Percentiles rank a stretch among this genome's conserved stretches.
phyloP scores from a whole-genome alignment of 64 coral and sea anemone species.

The Pachyseris speciosa region DNA sequence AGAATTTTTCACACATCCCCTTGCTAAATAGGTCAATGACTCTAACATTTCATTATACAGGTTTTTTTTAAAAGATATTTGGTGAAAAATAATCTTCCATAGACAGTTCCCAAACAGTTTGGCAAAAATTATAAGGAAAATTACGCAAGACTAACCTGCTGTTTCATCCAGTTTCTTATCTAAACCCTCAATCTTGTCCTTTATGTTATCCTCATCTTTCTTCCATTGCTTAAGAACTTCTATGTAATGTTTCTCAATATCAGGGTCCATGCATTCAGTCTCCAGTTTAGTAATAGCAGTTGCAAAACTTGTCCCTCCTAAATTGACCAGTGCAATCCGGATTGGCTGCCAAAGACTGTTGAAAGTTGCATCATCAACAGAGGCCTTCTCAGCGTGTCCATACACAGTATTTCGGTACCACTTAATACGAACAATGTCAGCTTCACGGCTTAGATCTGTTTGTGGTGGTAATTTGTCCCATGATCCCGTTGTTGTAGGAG shows the following conservation, averaged over 20 bases:
- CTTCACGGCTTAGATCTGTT: background rate
- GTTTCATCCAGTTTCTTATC: too few species aligned
- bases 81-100: too few species aligned
- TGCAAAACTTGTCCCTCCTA: slow-evolving; percentile 15
- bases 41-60: too few species aligned
- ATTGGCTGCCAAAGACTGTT: slow-evolving; percentile 13
- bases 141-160: too few species aligned
- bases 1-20: too few species aligned
- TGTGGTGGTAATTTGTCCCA: slow-evolving; percentile 29
- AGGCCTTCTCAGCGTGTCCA: background rate
- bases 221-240: background rate
- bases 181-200: background rate
- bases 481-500: background rate
- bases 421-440: slow-evolving; percentile 14
- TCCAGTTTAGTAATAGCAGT: slow-evolving; percentile 7
- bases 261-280: slow-evolving; percentile 47
- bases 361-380: slow-evolving; percentile 34
- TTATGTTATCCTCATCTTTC: background rate
- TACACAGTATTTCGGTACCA: slow-evolving; percentile 20
- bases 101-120: too few species aligned
- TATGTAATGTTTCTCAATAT: slow-evolving; percentile 20
- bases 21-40: too few species aligned
- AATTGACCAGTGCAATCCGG: slow-evolving; percentile 12
- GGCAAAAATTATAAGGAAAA: too few species aligned
- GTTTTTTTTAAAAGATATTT: too few species aligned